Base-by-base conservation (phyloP, 2,797 vertebrate species). In the Sebastolobus alascanus region DNA sequence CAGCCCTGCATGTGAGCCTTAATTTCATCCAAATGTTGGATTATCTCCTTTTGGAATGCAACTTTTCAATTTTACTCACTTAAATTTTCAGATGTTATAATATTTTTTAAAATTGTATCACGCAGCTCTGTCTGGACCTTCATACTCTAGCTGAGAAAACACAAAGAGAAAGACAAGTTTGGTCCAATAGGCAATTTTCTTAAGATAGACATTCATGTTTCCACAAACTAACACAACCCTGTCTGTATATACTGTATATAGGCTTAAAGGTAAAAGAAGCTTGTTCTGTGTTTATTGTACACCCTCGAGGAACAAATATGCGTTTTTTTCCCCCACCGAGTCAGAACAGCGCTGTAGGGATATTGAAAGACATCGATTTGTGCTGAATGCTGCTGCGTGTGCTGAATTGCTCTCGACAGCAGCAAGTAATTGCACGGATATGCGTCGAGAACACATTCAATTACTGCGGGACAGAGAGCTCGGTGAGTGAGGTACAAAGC, bases 381-480 rank as follows among this genome's bases (percentile, higher is more conserved):
- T 76, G 64, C 87, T 54, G 84, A 84, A 79, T 68, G 86, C 84
- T 82, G 90, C 68, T 80, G 90, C 66, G 69, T 80, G 66, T 58
- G 78, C 85, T 75, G 84, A 82, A 88, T 73, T 56, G 89, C 87
- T 87, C 78, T 77, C 25, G 56, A 89, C 84, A 52, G 82, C 84
- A 29, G 80, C 37, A 1, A 76, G 85, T 88, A 82, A 92, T 83
- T 88, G 79, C 82, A 67, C 60, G 29, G 78, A 86, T 84, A 85
- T 66, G 73, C 68, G 55, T 74, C 56, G 58, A 79, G 86, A 90
- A 84, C 79, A 90, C 87, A 82, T 92, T 93, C 86, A 88, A 88
- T 89, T 85, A 87, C 87, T 83, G 87, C 80, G 79, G 89, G 90
- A 92, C 90, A 38, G 77, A 68, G 75, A 79, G 80, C 67, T 54